Evolutionary conservation across 2,888 invertebrate species (phyloP).

Genomic region (Agonum fuliginosum): DNA sequence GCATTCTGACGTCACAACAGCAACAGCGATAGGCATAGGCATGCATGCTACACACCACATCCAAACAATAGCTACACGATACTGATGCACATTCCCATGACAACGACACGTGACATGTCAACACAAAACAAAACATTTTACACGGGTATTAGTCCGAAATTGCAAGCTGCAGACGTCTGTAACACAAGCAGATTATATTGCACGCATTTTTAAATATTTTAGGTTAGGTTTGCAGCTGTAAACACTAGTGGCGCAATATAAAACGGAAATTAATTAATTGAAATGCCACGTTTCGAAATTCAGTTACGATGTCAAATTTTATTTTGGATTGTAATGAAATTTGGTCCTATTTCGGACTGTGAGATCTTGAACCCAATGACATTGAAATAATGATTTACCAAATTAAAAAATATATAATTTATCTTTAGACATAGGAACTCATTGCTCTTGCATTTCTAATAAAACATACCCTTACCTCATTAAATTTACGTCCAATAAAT

Average conservation of each 20-base stretch:
- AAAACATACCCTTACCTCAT: too few species aligned
- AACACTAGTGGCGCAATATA: too few species aligned
- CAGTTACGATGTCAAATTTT: slow-evolving; percentile 6
- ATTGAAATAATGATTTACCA: too few species aligned
- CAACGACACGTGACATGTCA: slow-evolving; percentile 5
- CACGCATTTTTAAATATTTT: slow-evolving; percentile 28
- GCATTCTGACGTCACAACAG: background rate
- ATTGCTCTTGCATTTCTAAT: too few species aligned
- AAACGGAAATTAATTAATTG: too few species aligned
- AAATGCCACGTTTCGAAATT: too few species aligned
- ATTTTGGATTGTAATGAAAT: background rate
- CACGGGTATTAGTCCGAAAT: slow-evolving; percentile 28
- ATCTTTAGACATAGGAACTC: too few species aligned
- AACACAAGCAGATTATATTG: slow-evolving; percentile 35
- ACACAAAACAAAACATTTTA: slow-evolving; percentile 28
- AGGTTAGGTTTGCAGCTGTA: too few species aligned
- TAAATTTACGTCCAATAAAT: too few species aligned
- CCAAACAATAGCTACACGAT: slow-evolving; percentile 32
- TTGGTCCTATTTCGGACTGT: background rate
- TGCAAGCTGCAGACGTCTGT: slow-evolving; percentile 40
- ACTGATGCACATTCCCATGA: slow-evolving; percentile 34
- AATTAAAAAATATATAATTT: too few species aligned
- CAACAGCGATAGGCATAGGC: background rate
- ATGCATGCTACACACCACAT: slow-evolving; percentile 29
- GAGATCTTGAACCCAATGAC: background rate